Conservation (phyloP, 2,888 invertebrate species). For the Lobophora halterata region DNA sequence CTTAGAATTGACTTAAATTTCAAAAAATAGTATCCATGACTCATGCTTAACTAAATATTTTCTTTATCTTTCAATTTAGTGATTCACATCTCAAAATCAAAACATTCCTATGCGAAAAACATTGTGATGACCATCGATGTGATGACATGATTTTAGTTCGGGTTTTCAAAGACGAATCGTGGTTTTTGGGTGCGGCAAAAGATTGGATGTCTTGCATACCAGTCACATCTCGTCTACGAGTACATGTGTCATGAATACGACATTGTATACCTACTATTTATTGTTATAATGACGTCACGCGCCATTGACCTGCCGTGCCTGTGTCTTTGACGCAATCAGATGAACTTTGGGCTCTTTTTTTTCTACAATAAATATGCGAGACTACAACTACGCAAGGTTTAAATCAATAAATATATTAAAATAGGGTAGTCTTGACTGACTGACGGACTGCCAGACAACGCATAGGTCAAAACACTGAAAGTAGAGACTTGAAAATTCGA, state of each 20-base stretch:
- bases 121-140: conserved; percentile 23
- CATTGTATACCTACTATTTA: conserved; percentile 45
- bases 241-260: conserved; percentile 39
- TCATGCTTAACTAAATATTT: conserved; percentile 23
- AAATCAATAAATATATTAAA: no score
- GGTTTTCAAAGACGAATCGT: conserved; percentile 33
- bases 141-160: no score
- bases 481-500: neutral
- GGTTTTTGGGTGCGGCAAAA: conserved; percentile 45
- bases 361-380: no score
- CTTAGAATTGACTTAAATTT: conserved; percentile 21
- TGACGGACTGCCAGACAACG: no score
- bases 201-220: conserved; percentile 40
- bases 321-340: conserved; percentile 17
- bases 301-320: conserved; percentile 63
- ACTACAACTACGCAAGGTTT: no score
- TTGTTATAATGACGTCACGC: conserved; percentile 63
- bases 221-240: conserved; percentile 32
- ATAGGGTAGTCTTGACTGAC: no score
- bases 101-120: conserved; percentile 24
- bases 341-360: conserved; percentile 16
- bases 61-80: conserved; percentile 21
- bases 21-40: conserved; percentile 15
- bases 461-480: neutral
- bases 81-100: conserved; percentile 27